Base-by-base conservation (phyloP, 1,140 invertebrate genomes). In the Drosophila baimaii region DNA sequence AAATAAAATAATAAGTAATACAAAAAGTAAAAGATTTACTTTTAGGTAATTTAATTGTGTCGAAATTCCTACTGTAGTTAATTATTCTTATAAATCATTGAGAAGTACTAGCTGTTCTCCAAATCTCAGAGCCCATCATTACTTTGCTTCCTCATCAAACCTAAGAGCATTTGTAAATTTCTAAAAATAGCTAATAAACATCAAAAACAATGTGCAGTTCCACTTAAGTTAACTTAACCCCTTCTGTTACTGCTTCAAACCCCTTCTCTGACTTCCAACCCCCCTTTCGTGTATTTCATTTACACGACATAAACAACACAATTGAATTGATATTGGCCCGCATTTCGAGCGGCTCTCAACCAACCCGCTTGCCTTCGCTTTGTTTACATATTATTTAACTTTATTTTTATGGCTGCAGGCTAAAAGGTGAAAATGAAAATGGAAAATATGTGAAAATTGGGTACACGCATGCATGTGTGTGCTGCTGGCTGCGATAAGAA, bases 311-410 rank as follows among this genome's bases (percentile, higher is more conserved):
- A 77, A 77, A 76, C 65, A 64, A 76, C 55, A 75, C 62, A 82
- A 78, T 74, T 80, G 68, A 80, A 88, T 81, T 84, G 77, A 74
- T 84, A 84, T 74, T 84, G 84, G 59, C 84, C 84, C 84, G 84
- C 72, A 89, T 88, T 66, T 59, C 12, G n/a, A 59, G 23, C 43
- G n/a, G 15, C 55, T 44, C 52, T 44, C 31, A 54, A 57, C 83
- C 31, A 54, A 57, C 83, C 83, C 76, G 83, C 79, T 79, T 70
- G 47, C 59, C 69, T 63, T 66, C 25, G 17, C n/a, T 43, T 63
- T 84, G 77, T 83, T 79, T 83, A 84, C 73, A 89, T 77, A 84
- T 77, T 77, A 69, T 89, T 88, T 89, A 83, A 70, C 61, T 85
- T 86, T 85, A 79, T 72, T 86, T 85, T 88, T 89, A 83, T 80